Base-by-base conservation (phyloP, 2,797 vertebrate species). In the Paramormyrops hopkinsi region DNA sequence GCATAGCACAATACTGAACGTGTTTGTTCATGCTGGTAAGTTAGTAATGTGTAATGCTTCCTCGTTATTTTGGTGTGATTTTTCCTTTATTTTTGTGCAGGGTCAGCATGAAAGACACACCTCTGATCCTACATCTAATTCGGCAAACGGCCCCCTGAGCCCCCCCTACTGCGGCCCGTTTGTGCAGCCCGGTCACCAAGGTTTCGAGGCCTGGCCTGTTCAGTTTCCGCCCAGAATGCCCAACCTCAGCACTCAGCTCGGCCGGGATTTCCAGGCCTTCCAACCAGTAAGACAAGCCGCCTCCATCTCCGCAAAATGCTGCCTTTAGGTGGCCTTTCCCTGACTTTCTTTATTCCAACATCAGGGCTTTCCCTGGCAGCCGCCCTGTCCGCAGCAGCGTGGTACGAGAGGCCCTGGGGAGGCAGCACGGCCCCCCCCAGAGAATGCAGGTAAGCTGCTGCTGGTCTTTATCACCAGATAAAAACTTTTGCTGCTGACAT, bases 191-290 rank as follows among this genome's bases (percentile, higher is more conserved):
- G 92, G 97, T 69, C 97, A 96, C 93, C 97, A 96, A 0, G 97
- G 96, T 92, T 97, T 95, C 0, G 98, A 99, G 0, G 98, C 97
- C 89, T 98, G 98, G 98, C 96, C 97, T 93, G 93, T 98, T 94
- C 96, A 96, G 92, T 98, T 98, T 93, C 97, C 97, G 0, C 97
- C 98, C 2, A 93, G 97, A 91, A 95, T 97, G 93, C 94, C 96
- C 92, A 96, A 95, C 92, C 0, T 94, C 95, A 59, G 96, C 95
- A 69, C 95, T 95, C 93, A 98, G 87, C 98, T 94, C 29, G 94
- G 95, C 90, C 94, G 96, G 93, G 97, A 97, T 94, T 97, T 97
- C 88, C 97, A 96, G 89, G 97, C 97, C 89, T 96, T 96, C 88
- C 95, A 93, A 92, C 94, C 95, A 90, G 96, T 96, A 94, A 96